phyloP scores from a whole-genome alignment of 2,797 vertebrate genomes.

The Leptodactylus fallax region DNA sequence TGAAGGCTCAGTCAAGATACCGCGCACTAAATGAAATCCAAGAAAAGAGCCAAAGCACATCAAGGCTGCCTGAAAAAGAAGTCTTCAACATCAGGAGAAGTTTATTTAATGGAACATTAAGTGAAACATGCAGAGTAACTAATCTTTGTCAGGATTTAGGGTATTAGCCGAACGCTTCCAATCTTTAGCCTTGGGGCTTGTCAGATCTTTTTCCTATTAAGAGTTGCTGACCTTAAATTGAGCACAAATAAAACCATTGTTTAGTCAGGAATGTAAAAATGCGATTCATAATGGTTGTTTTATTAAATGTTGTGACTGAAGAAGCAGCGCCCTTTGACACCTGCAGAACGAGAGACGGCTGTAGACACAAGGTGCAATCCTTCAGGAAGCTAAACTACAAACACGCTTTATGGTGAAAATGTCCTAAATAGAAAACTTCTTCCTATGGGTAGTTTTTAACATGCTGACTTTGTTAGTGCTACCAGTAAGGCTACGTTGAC shows the following conservation, averaged over 20 bases:
- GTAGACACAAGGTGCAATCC: constrained; percentile 13
- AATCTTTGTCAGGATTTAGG: constrained; percentile 67
- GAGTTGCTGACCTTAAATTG: constrained; percentile 56
- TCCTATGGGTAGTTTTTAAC: no score
- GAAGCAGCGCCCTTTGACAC: constrained; percentile 50
- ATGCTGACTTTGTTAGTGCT: no score
- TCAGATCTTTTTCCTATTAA: constrained; percentile 56
- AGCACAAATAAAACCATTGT: constrained; percentile 70
- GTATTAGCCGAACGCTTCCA: constrained; percentile 68
- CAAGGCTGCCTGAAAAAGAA: constrained; percentile 65
- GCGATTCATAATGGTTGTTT: constrained; percentile 57
- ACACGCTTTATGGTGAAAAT: not conserved
- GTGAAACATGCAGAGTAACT: constrained; percentile 66
- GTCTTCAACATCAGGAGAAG: constrained; percentile 65
- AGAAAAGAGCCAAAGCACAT: constrained; percentile 70
- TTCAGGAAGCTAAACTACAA: not conserved
- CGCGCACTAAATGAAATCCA: constrained; percentile 65
- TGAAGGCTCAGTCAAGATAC: constrained; percentile 72
- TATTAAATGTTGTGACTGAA: constrained; percentile 59
- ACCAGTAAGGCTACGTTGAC: no score
- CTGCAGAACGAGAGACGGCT: constrained; percentile 25
- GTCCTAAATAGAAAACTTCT: not conserved
- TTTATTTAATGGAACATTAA: constrained; percentile 74
- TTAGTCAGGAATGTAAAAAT: constrained; percentile 60
- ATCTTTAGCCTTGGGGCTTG: constrained; percentile 61